Percentiles rank a stretch among this genome's conserved stretches.
phyloP scores from a whole-genome alignment of 2,797 vertebrate species.

The Acanthiza pusilla region DNA sequence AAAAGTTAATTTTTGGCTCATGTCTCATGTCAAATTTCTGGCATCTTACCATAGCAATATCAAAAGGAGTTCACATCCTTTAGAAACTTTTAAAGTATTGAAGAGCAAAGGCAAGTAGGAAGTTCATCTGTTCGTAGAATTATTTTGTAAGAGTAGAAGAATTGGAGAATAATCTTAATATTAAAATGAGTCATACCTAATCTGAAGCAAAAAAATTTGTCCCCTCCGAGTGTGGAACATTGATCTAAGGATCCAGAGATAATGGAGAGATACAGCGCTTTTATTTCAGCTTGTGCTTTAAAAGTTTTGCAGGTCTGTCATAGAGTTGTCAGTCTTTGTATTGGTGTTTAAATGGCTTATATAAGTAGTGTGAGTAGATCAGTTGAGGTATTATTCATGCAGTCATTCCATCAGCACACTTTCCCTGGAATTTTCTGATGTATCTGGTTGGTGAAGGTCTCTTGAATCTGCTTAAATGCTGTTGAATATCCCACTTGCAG shows the following conservation, averaged over 20 bases:
- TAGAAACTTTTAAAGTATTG: neutral
- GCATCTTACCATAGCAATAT: neutral
- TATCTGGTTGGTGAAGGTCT: neutral
- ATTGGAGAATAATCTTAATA: neutral
- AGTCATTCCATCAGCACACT: neutral
- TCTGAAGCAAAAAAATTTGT: neutral
- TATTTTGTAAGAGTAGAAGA: neutral
- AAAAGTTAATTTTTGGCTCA: slow-evolving; percentile 50
- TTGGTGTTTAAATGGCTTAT: neutral
- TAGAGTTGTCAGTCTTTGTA: neutral
- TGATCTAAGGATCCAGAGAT: neutral
- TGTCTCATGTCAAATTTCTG: slow-evolving; percentile 34
- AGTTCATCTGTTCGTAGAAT: neutral
- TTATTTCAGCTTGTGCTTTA: neutral
- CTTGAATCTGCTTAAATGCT: neutral
- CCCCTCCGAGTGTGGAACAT: neutral
- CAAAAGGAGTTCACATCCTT: slow-evolving; percentile 16
- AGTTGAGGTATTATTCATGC: neutral
- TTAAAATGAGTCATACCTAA: neutral
- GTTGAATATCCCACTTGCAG: neutral
- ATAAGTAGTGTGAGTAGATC: neutral
- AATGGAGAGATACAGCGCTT: neutral
- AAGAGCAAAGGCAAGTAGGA: neutral
- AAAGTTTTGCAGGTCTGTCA: neutral
- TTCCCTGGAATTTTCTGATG: neutral